Percentiles rank a stretch among this genome's conserved stretches.
Conservation (phyloP, 2,888 invertebrate genomes). For the Cryptops parisi region DNA sequence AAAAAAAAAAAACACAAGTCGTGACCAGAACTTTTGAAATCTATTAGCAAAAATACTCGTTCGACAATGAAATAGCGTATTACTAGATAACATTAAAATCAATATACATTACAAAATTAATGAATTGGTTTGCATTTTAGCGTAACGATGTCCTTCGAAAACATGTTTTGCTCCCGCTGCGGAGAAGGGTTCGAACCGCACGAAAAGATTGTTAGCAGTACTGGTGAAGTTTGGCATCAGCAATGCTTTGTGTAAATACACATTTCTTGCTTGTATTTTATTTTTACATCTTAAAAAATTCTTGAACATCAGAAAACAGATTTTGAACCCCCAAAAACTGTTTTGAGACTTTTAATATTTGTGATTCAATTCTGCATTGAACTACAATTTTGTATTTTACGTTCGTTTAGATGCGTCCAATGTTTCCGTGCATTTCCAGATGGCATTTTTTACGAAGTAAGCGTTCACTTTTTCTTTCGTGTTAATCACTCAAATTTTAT, state of each 20-base stretch:
- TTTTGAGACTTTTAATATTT: too few species aligned
- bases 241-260: slow-evolving; percentile 91
- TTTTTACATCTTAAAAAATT: too few species aligned
- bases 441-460: slow-evolving; percentile 82
- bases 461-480: not conserved
- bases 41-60: too few species aligned
- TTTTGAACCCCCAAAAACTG: too few species aligned
- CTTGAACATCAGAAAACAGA: too few species aligned
- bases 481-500: not conserved
- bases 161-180: slow-evolving; percentile 90
- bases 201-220: slow-evolving; percentile 97
- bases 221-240: slow-evolving; percentile 96
- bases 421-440: slow-evolving; percentile 97
- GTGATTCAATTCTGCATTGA: too few species aligned
- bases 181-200: slow-evolving; percentile 89
- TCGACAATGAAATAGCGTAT: too few species aligned
- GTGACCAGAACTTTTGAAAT: too few species aligned
- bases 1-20: too few species aligned
- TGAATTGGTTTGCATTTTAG: slow-evolving; percentile 10
- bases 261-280: not conserved
- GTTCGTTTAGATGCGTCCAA: slow-evolving; percentile 70
- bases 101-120: too few species aligned
- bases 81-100: too few species aligned
- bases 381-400: slow-evolving; percentile 16
- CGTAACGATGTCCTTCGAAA: slow-evolving; percentile 60